A percentile compares a stretch with the other conserved stretches of the same genome.
phyloP scores from a whole-genome alignment of 1,140 invertebrate species.

The Phthorimaea operculella region DNA sequence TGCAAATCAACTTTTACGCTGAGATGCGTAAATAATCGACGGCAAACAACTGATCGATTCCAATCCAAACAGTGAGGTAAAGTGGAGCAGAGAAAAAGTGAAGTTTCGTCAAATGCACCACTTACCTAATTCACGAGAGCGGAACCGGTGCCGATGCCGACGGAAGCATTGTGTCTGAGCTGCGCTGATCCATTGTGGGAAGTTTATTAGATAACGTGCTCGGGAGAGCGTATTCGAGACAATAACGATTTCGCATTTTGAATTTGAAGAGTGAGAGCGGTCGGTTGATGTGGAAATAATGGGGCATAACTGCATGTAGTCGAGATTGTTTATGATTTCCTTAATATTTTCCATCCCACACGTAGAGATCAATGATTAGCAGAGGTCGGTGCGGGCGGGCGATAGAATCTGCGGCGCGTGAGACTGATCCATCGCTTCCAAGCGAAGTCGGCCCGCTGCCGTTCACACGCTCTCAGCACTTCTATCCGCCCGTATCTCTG shows the following conservation, averaged over 20 bases:
- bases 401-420: conserved; percentile 38
- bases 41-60: conserved; percentile 38
- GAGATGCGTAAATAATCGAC: conserved; percentile 40
- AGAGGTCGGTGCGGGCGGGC: conserved; percentile 18
- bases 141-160: conserved; percentile 48
- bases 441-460: conserved; percentile 12
- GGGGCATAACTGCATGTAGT: neutral
- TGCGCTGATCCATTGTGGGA: conserved; percentile 37
- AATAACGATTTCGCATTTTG: conserved; percentile 41
- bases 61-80: conserved; percentile 28
- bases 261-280: conserved; percentile 48
- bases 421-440: conserved; percentile 27
- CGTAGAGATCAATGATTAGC: conserved; percentile 27
- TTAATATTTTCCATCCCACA: conserved; percentile 23
- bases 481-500: conserved; percentile 19
- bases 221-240: conserved; percentile 40
- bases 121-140: conserved; percentile 62
- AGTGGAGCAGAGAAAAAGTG: conserved; percentile 51
- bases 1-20: conserved; percentile 43
- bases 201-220: conserved; percentile 52
- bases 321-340: conserved; percentile 9
- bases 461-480: conserved; percentile 38
- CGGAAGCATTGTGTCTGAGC: conserved; percentile 45
- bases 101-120: conserved; percentile 60
- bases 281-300: conserved; percentile 10